Evolutionary conservation across 2,113 vertebrate genomes (phyloP), one percentile per base, ranked within the genome.

Genomic region (Atrichornis clamosus): DNA sequence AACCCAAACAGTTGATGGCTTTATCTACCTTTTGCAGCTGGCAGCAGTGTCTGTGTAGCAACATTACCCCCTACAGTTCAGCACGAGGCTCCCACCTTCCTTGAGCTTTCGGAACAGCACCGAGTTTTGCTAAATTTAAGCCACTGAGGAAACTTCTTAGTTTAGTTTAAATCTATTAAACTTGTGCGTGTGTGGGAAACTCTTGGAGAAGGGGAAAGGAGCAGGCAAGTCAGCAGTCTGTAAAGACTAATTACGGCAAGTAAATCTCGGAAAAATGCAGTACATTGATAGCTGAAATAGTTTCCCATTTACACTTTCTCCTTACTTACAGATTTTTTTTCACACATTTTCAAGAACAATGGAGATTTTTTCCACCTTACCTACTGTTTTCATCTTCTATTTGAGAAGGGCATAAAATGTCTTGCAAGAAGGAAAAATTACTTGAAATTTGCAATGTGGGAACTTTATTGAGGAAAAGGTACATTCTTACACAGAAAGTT

Each of bases 11-110:
- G 47, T n/a, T 75, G 20, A 70, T 39, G 46, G 67, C 84, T 96
- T 90, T 89, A 95, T 96, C 84, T 70, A 32, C 86, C 47, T 84
- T 37, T n/a, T 8, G 62, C 90, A 87, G 91, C 89, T 69, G 86
- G 76, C 89, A 72, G 85, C 87, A 55, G 95, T 78, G 62, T 75
- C 1, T 87, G 89, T 84, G 96, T 89, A 50, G 90, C 96, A 97
- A 97, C 92, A 97, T 95, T 96, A 90, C 97, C 97, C 96, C 96
- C 97, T 97, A 96, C 96, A 97, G 96, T 95, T 42, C 96, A 91
- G 39, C 77, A 13, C 21, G 3, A 67, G 64, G 24, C 4, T 96
- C 91, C 76, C 90, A 81, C 79, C 47, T 77, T 55, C 53, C n/a
- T 33, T 12, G 4, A n/a, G n/a, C 41, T 50, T 77, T 33, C 1